Evolutionary conservation across 1,140 invertebrate genomes (phyloP), one percentile per base, ranked within the genome.

Genomic region (Platyscapa corneri): DNA sequence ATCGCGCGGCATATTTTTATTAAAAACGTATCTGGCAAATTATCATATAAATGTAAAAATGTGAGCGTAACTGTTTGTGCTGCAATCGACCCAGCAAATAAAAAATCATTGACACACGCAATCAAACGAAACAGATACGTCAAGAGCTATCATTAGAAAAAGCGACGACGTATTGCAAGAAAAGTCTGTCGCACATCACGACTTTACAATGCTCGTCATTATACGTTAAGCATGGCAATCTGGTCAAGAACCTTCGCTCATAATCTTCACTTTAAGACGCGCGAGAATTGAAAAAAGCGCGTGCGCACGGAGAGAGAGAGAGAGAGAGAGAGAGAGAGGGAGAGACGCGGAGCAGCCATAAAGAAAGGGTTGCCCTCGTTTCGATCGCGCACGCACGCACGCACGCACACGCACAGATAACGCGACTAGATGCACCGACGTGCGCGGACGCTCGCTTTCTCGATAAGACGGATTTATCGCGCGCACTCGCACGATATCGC

Each of bases 381-480:
- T 20, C 49, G 49, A 78, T 83, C 72, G 30, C 5, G n/a, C 46
- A 10, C n/a, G 27, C 75, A 53, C 64, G 67, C 53, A 32, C n/a
- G 27, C 30, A 30, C 27, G n/a, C n/a, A 18, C 42, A 3, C 27
- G 14, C n/a, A 34, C 27, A 67, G 65, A 74, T 39, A 74, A 3
- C n/a, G n/a, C 16, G 34, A 32, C 27, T 16, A 53, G 39, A 49
- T 76, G 74, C 74, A 18, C 27, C 27, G 42, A 46, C 5, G 30
- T 16, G 39, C 39, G n/a, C 34, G 27, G 0, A 30, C 30, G 34
- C 67, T 8, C 34, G 34, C 18, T 53, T 32, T 75, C 3, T 12
- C 79, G 79, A 82, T 70, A 82, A 65, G 46, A 42, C 12, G 32
- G 42, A 16, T 12, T 88, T 88, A 88, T 88, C 88, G n/a, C n/a